Evolutionary conservation across 2,113 vertebrate genomes (phyloP).

Genomic region (Trematomus loennbergii): DNA sequence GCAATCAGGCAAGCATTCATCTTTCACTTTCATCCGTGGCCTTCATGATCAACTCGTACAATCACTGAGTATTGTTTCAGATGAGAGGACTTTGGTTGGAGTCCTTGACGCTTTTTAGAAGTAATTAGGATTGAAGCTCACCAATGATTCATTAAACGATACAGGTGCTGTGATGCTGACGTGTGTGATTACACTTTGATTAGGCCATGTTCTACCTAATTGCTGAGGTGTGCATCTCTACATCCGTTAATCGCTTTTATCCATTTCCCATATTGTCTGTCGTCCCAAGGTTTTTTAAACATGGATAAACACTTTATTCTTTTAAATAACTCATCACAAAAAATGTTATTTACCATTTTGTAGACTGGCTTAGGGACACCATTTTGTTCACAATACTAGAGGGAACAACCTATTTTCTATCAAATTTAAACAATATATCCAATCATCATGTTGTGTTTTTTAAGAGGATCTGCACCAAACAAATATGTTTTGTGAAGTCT

Average conservation of each 20-base stretch:
- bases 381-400: too few relatives aligned
- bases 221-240: neutral
- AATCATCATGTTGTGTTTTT: too few relatives aligned
- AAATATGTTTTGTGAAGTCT: too few relatives aligned
- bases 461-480: too few relatives aligned
- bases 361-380: neutral
- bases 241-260: too few relatives aligned
- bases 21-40: conserved; percentile 6
- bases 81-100: conserved; percentile 12
- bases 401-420: too few relatives aligned
- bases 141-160: conserved; percentile 31
- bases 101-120: conserved; percentile 9
- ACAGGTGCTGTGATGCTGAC: neutral
- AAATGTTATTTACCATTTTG: neutral
- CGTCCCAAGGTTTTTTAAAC: too few relatives aligned
- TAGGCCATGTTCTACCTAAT: neutral
- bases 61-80: conserved; percentile 16
- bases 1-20: conserved; percentile 28
- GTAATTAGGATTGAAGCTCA: conserved; percentile 7
- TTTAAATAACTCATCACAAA: neutral
- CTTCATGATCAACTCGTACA: conserved; percentile 36
- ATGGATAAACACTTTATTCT: neutral
- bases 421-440: too few relatives aligned
- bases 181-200: neutral
- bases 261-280: neutral